Conservation (phyloP, 2,113 vertebrate species). For the Phocoena phocoena region DNA sequence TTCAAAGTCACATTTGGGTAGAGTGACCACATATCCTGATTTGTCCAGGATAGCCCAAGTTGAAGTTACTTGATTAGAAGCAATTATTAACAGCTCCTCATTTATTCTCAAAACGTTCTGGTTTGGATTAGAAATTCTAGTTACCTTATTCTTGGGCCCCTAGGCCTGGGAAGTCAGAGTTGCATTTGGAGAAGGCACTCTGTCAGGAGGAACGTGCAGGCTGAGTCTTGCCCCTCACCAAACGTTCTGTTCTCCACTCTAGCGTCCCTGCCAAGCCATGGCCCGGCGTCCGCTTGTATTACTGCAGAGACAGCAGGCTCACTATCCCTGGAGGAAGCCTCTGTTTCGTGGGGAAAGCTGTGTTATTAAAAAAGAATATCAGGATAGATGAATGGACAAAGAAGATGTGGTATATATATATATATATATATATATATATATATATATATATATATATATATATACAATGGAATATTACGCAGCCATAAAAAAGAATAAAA, state of each 20-base stretch:
- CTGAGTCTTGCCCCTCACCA: not conserved
- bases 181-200: not conserved
- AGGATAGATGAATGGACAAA: not conserved
- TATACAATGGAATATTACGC: not conserved
- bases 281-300: not conserved
- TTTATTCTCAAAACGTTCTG: conserved; percentile 37
- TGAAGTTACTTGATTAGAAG: not conserved
- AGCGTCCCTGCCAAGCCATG: not conserved
- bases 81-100: not conserved
- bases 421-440: too few species aligned
- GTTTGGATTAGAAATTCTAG: not conserved
- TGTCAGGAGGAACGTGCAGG: not conserved
- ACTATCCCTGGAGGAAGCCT: not conserved
- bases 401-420: not conserved
- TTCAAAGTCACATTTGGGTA: not conserved
- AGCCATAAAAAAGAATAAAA: not conserved
- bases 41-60: not conserved
- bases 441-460: too few species aligned
- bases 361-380: not conserved
- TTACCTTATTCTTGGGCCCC: not conserved
- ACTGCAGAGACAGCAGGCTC: not conserved
- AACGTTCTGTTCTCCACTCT: not conserved
- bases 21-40: not conserved
- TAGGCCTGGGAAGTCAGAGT: not conserved
- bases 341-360: not conserved